These are phyloP conservation scores for Hemaris fuciformis DNA, from an alignment of 2,888 invertebrate genomes.

Conservation along the genomic window DNA sequence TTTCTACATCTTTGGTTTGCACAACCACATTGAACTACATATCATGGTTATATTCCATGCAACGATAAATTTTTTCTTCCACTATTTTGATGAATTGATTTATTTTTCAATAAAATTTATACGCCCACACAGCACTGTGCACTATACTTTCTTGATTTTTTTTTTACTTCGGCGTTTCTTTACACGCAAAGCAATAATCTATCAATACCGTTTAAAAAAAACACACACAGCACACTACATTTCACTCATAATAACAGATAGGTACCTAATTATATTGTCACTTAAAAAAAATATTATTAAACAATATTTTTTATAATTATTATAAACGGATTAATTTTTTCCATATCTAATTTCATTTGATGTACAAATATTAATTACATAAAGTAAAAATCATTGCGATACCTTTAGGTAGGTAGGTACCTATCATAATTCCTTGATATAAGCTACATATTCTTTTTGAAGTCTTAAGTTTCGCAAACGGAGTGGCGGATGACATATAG, in stretches of 20 bases:
- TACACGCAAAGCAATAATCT: neutral
- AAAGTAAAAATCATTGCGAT: too few species aligned
- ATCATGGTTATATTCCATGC: neutral
- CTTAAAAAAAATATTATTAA: too few species aligned
- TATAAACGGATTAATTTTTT: too few species aligned
- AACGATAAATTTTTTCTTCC: neutral
- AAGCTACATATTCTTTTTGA: too few species aligned
- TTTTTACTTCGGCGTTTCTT: neutral
- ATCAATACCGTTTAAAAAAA: neutral
- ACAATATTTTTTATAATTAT: too few species aligned
- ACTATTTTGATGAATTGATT: constrained; percentile 23
- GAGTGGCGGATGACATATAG: too few species aligned
- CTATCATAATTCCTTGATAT: too few species aligned
- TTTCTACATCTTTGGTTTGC: neutral
- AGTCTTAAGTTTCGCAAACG: neutral
- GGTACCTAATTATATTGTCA: too few species aligned
- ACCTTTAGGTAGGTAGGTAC: too few species aligned
- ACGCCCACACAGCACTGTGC: constrained; percentile 24
- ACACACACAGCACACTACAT: neutral
- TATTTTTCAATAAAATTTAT: constrained; percentile 19
- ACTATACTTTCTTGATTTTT: neutral
- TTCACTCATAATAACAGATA: too few species aligned
- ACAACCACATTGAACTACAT: neutral
- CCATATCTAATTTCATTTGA: too few species aligned
- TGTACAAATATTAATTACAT: too few species aligned